Conservation (phyloP, 2,888 invertebrate genomes). For the Sylvicola fuscatus region DNA sequence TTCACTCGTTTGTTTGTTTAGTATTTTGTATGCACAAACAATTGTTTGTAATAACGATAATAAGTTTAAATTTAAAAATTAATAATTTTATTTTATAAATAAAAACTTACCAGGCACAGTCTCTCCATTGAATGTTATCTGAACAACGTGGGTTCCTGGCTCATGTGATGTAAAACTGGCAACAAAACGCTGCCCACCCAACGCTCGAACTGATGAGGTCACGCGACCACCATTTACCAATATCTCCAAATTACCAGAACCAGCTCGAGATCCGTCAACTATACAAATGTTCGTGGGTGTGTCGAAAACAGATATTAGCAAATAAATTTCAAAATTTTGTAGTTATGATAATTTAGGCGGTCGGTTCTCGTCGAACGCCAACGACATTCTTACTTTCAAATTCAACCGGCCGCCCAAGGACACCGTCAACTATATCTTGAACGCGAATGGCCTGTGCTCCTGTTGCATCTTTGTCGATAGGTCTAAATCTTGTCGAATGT, state of each 20-base stretch:
- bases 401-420: slow-evolving; percentile 79
- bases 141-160: slow-evolving; percentile 65
- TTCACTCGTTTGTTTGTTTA: no score
- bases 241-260: slow-evolving; percentile 89
- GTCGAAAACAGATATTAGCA: no score
- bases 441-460: slow-evolving; percentile 76
- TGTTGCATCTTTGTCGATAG: slow-evolving; percentile 34
- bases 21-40: no score
- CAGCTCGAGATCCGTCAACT: slow-evolving; percentile 94
- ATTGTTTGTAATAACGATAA: no score
- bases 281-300: slow-evolving; percentile 10
- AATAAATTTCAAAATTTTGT: no score
- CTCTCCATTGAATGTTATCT: slow-evolving; percentile 87
- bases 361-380: no score
- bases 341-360: no score
- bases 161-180: slow-evolving; percentile 89
- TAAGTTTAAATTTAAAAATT: no score
- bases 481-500: slow-evolving; percentile 19
- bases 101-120: slow-evolving; percentile 62
- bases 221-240: slow-evolving; percentile 89
- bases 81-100: not conserved
- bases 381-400: slow-evolving; percentile 65
- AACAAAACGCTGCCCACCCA: slow-evolving; percentile 73
- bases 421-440: slow-evolving; percentile 66
- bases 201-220: slow-evolving; percentile 77